Percentiles rank a stretch among this genome's conserved stretches.
phyloP scores from a whole-genome alignment of 2,888 invertebrate genomes.

The Esperia sulphurella region DNA sequence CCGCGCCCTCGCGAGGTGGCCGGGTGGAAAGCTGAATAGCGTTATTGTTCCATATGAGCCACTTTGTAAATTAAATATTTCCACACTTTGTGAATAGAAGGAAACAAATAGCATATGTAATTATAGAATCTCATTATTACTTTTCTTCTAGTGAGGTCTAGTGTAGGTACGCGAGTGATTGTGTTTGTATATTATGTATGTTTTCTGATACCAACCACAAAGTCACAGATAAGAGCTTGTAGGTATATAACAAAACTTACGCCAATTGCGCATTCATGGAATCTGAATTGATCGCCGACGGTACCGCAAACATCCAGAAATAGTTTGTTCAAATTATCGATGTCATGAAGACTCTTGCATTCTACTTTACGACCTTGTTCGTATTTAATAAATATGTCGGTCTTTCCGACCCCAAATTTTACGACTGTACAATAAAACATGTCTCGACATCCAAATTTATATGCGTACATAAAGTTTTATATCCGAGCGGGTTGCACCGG shows the following conservation, averaged over 20 bases:
- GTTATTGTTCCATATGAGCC: constrained; percentile 30
- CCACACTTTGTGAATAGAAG: neutral
- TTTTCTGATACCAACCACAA: too few relatives aligned
- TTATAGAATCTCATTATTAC: neutral
- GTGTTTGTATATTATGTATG: too few relatives aligned
- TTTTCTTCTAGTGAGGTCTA: neutral
- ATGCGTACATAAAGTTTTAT: constrained; percentile 79
- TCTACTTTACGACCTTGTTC: constrained; percentile 73
- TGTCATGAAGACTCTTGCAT: constrained; percentile 69
- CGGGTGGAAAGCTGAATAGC: constrained; percentile 50
- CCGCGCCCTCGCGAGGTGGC: constrained; percentile 42
- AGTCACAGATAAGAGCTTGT: too few relatives aligned
- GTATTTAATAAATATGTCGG: constrained; percentile 79
- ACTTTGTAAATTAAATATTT: neutral
- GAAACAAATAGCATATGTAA: neutral
- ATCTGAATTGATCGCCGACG: too few relatives aligned
- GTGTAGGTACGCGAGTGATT: too few relatives aligned
- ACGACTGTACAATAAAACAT: constrained; percentile 76
- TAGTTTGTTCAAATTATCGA: constrained; percentile 66
- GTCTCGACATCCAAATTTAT: constrained; percentile 78
- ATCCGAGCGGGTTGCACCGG: constrained; percentile 71
- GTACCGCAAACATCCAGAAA: constrained; percentile 35
- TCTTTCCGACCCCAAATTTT: constrained; percentile 75
- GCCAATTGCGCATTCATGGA: too few relatives aligned
- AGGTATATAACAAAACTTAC: too few relatives aligned